Base-by-base conservation (phyloP, 2,888 invertebrate species). In the Nymphalis urticae region DNA sequence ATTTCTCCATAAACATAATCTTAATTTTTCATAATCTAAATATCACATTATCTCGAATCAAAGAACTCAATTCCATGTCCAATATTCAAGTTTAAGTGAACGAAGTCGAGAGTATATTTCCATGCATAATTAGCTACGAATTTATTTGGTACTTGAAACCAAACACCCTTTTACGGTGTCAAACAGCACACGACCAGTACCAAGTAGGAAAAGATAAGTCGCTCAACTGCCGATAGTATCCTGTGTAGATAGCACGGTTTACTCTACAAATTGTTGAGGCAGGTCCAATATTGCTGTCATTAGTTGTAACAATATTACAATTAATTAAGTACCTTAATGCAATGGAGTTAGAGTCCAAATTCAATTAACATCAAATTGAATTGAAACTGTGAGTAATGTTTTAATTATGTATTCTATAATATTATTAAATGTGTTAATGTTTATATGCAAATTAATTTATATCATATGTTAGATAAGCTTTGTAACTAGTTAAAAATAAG, bases 231-330 rank as follows among this genome's bases (percentile, higher is more conserved):
- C 64, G 71, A 80, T 80, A 79, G 77, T 82, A 84, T 86, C 86
- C 87, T 86, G 85, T 85, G 76, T 85, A 86, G 86, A 86, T 87
- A 86, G 73, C 75, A 73, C 68, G 75, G 81, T 82, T 83, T 81
- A 85, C 82, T 80, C 78, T 76, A 80, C 76, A 73, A 78, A 80
- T 81, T 79, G 79, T 85, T 87, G 76, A 70, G 77, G 75, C 73
- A 76, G 77, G 78, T 70, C 54, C 50, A 42, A n/a, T 61, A 48
- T 62, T 19, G 17, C 24, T 10, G 64, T 61, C 17, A 13, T 42
- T 48, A 53, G 9, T 17, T 13, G 16, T 24, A 16, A 24, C 27
- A 6, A 32, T 7, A 16, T 27, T 56, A 27, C 16, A 56, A 56
- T 8, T 8, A 8, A 32, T 32, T 32, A 2, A 8, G n/a, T 5